Evolutionary conservation across 2,113 vertebrate genomes (phyloP), one percentile per base, ranked within the genome.

Genomic region (Arenaria interpres): DNA sequence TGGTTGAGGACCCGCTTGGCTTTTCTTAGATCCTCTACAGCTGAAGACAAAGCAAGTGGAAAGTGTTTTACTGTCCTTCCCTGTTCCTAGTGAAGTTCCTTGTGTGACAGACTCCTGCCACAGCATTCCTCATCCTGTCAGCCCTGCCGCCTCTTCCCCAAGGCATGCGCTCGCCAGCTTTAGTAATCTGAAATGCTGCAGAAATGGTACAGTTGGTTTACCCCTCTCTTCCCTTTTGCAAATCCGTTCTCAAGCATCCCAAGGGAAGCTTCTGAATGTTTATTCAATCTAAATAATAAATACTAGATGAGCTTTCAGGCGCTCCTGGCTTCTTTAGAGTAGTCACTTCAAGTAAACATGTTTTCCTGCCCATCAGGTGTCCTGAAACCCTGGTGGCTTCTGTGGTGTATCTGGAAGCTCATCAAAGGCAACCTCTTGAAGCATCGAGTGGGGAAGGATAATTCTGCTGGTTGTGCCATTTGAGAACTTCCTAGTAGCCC

Each of bases 1-100:
- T 2, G 2, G 9, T 51, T 30, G 35, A 66, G 51, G 57, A 19
- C 17, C 14, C 0, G 1, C 22, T 68, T 4, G 8, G 25, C 46
- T 76, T 80, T 63, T 72, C 27, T 71, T 24, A 28, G 21, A 39
- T 8, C 25, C 22, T 35, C 30, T 30, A 22, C 50, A 68, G 12
- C 15, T 80, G 64, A 64, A 71, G 62, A 32, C 14, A 84, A 74
- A 87, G 67, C 27, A 10, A 79, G 12, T 30, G 12, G 56, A 48
- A 87, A 23, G 11, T 18, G 14, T 48, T 67, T 68, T 57, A 21
- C 27, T 33, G 12, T n/a, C 30, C 60, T 64, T 73, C 48, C 41
- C 30, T 2, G 0, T 64, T 74, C 59, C 56, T n/a, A 27, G 32
- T 54, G 54, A 75, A 75, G 60, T 41, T 39, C 33, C 39, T 24